Base-by-base conservation (phyloP, 2,888 invertebrate species). In the Parnassius apollo region DNA sequence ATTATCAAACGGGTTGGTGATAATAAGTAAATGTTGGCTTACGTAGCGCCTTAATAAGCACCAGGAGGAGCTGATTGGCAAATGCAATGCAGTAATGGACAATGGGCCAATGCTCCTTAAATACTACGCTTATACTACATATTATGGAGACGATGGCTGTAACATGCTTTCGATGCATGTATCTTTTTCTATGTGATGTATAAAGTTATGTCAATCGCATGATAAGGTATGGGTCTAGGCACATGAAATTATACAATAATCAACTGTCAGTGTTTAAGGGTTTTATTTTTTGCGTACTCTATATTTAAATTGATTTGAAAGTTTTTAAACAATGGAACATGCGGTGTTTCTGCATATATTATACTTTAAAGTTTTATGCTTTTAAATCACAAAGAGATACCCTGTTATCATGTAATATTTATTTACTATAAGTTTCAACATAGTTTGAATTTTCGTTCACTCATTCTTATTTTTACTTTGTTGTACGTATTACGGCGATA, bases 121-220 rank as follows among this genome's bases (percentile, higher is more conserved):
- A 59, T 63, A 62, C 62, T 62, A 63, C 63, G 63, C 63, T 63
- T 55, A 44, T 63, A 56, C 54, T 62, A n/a, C n/a, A n/a, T n/a
- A 55, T 56, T 58, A 58, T 58, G 58, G 44, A 55, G 55, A 63
- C 55, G 11, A 63, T 54, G 63, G 63, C 63, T 62, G 62, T 62
- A 50, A 58, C 62, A 56, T 59, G 59, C 58, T 59, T 63, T 55
- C 55, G n/a, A 4, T 59, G 63, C 58, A 55, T 59, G 59, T 62
- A 52, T 55, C 54, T 59, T 35, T 63, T 55, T 59, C 44, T 59
- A 63, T 59, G 62, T 55, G 59, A 58, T 63, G 59, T 63, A 55
- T 45, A 45, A 51, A 55, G 11, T 55, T 55, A 55, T 63, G 63
- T 63, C 63, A 59, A 63, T 59, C 54, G 61, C 56, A 56, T 61